Evolutionary conservation across 2,888 invertebrate genomes (phyloP), one percentile per base, ranked within the genome.

Genomic region (Platypus cylindrus): DNA sequence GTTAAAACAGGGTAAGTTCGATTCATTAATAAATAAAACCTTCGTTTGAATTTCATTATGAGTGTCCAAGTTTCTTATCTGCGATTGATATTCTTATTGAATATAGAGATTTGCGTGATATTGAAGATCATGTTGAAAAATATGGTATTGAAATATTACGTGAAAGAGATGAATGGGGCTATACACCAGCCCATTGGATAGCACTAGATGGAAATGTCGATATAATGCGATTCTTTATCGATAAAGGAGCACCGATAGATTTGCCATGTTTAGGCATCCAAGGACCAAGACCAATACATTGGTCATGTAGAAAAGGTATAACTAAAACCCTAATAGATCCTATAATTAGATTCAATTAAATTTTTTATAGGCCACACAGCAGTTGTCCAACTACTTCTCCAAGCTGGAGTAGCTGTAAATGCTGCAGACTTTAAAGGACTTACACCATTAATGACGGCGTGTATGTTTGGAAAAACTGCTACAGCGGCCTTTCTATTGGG

Each of bases 111-210:
- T 76, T 87, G 5, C 71, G 78, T 16, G 85, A 84, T 45, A 79
- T 90, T 24, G 89, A 90, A 58, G 75, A 78, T 34, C 62, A 86
- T 28, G 81, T 89, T 1, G 87, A 90, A 52, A 81, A 81, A 56
- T 70, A 78, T 26, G 87, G 89, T 0, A 68, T 75, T 12, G 79
- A 80, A 56, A 77, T 78, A 36, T 62, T 91, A 37, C 75, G 78
- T 35, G 78, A 80, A 0, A 71, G 89, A 13, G 91, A 91, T 60
- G 83, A 86, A 55, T 89, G 89, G 67, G 91, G 91, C 12, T 89
- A 91, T 60, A 90, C 90, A 1, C 86, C 89, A 0, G 87, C 87
- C 14, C 91, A 91, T 59, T 91, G 90, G 90, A 85, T 82, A 1
- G 83, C 84, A 25, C 65, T 91, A 30, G 87, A 89, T 54, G 90